phyloP scores from a whole-genome alignment of 2,797 vertebrate genomes.

The Erpetoichthys calabaricus region DNA sequence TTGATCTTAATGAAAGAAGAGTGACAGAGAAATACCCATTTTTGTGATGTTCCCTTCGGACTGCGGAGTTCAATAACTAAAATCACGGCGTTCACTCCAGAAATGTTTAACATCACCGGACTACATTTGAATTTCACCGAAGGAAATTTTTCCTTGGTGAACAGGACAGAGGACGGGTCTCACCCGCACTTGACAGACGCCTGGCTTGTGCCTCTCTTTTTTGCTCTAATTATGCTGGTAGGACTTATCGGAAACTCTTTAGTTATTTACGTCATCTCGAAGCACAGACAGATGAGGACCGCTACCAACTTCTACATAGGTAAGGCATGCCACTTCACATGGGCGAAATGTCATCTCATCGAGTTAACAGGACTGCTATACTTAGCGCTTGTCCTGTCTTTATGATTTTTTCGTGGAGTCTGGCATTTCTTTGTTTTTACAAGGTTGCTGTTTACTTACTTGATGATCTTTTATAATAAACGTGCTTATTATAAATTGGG shows the following conservation, averaged over 20 bases:
- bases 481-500: too few species aligned
- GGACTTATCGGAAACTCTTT: constrained; percentile 67
- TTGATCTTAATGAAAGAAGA: background rate
- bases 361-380: background rate
- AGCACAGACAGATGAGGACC: constrained; percentile 69
- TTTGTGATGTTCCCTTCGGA: background rate
- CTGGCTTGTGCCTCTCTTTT: constrained; percentile 72
- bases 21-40: background rate
- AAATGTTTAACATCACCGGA: constrained; percentile 40
- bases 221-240: constrained; percentile 68
- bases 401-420: too few species aligned
- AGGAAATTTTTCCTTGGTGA: constrained; percentile 35
- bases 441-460: too few species aligned
- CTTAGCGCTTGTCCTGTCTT: background rate
- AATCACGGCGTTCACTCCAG: constrained; percentile 18
- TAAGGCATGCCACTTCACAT: constrained; percentile 23
- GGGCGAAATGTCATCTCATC: background rate
- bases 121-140: constrained; percentile 34
- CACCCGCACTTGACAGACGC: constrained; percentile 69
- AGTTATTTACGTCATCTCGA: constrained; percentile 68
- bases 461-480: too few species aligned
- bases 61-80: background rate
- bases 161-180: constrained; percentile 22
- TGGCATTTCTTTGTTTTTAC: too few species aligned
- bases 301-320: constrained; percentile 79